phyloP scores from a whole-genome alignment of 1,140 invertebrate species.

The Sinella curviseta region DNA sequence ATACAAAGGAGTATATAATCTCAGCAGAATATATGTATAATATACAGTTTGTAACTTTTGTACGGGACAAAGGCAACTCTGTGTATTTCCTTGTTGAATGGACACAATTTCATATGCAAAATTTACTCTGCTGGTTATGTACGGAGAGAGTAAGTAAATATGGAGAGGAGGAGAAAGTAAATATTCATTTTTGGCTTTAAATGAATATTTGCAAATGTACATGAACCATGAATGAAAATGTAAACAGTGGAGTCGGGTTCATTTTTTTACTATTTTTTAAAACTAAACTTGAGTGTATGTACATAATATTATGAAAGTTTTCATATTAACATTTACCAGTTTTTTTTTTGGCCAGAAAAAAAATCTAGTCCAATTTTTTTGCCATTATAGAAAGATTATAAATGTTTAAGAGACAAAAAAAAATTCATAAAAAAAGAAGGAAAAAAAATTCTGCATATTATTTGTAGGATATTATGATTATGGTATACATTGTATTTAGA shows the following conservation, averaged over 20 bases:
- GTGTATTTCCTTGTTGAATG: not conserved
- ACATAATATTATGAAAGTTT: too few species aligned
- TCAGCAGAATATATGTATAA: not conserved
- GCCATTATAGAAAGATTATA: too few species aligned
- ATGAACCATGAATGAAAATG: slow-evolving; percentile 5
- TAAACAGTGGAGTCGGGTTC: not conserved
- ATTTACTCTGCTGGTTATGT: not conserved
- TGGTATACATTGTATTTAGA: too few species aligned
- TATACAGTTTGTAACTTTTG: not conserved
- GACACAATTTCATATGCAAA: not conserved
- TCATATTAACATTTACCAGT: too few species aligned
- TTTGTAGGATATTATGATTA: too few species aligned
- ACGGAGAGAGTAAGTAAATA: not conserved
- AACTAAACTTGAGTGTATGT: too few species aligned
- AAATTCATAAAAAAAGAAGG: too few species aligned
- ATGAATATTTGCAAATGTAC: not conserved
- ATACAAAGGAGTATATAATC: not conserved
- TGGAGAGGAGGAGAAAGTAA: slow-evolving; percentile 1
- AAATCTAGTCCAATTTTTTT: too few species aligned
- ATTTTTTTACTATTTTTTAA: not conserved
- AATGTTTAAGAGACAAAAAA: too few species aligned
- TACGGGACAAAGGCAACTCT: not conserved
- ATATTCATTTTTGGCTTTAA: slow-evolving; percentile 1
- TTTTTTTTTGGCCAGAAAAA: too few species aligned
- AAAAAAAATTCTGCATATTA: too few species aligned